Evolutionary conservation across 2,113 vertebrate species (phyloP).

Genomic region (Otolemur garnettii): DNA sequence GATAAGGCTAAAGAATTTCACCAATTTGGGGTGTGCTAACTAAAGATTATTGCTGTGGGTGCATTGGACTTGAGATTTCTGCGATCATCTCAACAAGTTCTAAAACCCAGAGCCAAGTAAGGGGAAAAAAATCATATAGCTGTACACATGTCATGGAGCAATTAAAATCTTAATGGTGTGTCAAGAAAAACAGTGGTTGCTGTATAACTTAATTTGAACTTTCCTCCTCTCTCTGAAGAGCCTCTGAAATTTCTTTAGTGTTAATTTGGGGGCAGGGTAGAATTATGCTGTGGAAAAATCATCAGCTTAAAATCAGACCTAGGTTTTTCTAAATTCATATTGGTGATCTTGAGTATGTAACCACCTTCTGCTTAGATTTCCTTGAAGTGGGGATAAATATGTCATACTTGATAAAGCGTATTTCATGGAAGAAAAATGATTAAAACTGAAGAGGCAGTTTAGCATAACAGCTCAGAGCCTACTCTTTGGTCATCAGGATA

Average conservation of each 20-base stretch:
- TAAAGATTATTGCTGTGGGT: slow-evolving; percentile 6
- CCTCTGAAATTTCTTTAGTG: not conserved
- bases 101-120: slow-evolving; percentile 57
- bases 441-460: not conserved
- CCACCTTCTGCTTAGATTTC: not conserved
- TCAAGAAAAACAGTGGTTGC: not conserved
- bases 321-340: not conserved
- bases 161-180: slow-evolving; percentile 38
- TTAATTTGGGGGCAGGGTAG: not conserved
- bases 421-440: slow-evolving; percentile 14
- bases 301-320: slow-evolving; percentile 15
- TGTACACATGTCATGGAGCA: not conserved
- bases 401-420: not conserved
- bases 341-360: not conserved
- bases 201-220: slow-evolving; percentile 47
- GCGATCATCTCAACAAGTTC: slow-evolving; percentile 26
- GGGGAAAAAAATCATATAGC: slow-evolving; percentile 6
- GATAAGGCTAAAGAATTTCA: slow-evolving; percentile 61
- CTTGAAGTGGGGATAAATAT: not conserved
- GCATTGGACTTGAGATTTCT: slow-evolving; percentile 51
- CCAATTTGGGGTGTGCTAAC: not conserved
- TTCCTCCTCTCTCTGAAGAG: not conserved
- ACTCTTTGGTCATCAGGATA: not conserved
- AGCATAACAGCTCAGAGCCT: not conserved
- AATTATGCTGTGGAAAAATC: not conserved